Percentiles rank a stretch among this genome's conserved stretches.
These are phyloP conservation scores for Aplocera efformata DNA, from an alignment of 2,888 invertebrate genomes.

Conservation along the genomic window DNA sequence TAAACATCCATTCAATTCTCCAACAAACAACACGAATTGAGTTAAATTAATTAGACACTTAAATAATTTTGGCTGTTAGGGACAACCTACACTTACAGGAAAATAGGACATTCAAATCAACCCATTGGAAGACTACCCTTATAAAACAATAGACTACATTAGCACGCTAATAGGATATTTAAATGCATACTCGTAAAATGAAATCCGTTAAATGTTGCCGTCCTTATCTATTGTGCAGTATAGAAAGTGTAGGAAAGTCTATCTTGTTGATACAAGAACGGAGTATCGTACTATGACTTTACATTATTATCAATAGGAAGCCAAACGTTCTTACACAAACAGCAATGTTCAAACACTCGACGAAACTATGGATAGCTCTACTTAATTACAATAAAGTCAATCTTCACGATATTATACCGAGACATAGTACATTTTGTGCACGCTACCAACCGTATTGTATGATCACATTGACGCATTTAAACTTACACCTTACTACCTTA, in stretches of 20 bases:
- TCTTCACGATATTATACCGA: slow-evolving; percentile 32
- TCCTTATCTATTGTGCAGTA: slow-evolving; percentile 56
- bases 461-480: slow-evolving; percentile 76
- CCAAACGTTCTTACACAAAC: slow-evolving; percentile 65
- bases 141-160: slow-evolving; percentile 39
- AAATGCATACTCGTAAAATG: slow-evolving; percentile 40
- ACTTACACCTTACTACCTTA: slow-evolving; percentile 60
- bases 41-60: slow-evolving; percentile 13
- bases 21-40: slow-evolving; percentile 22
- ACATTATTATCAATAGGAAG: slow-evolving; percentile 58
- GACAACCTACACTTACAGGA: slow-evolving; percentile 23
- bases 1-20: slow-evolving; percentile 13
- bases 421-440: slow-evolving; percentile 72
- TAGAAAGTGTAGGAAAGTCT: slow-evolving; percentile 48
- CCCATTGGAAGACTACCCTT: slow-evolving; percentile 68
- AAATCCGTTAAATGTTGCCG: slow-evolving; percentile 37
- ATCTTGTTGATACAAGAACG: slow-evolving; percentile 57
- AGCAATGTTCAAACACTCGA: slow-evolving; percentile 66
- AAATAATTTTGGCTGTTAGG: slow-evolving; percentile 23
- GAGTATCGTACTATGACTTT: slow-evolving; percentile 63
- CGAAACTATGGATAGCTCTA: slow-evolving; percentile 64
- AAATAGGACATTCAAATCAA: slow-evolving; percentile 46
- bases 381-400: slow-evolving; percentile 18
- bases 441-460: slow-evolving; percentile 70
- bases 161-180: slow-evolving; percentile 38